A percentile compares a stretch with the other conserved stretches of the same genome.
Conservation (phyloP, 2,888 invertebrate genomes). For the Nomada ferruginata region DNA sequence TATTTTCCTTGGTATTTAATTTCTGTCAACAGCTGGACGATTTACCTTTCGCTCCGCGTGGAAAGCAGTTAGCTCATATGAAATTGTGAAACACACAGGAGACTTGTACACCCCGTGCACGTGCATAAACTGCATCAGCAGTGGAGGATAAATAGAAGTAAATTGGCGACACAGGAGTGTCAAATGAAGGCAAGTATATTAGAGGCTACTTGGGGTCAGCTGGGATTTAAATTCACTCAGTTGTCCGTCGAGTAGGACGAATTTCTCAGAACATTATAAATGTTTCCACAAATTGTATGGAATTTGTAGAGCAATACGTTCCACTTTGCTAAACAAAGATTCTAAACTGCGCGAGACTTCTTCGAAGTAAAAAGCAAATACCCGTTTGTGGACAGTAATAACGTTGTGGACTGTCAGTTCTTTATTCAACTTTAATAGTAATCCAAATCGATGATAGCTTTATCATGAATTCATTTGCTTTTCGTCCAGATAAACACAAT, state of each 20-base stretch:
- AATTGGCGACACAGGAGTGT: conserved; percentile 1
- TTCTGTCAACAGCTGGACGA: background rate
- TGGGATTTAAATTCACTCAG: background rate
- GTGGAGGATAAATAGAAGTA: background rate
- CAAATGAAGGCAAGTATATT: conserved; percentile 3
- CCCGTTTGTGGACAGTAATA: too few relatives aligned
- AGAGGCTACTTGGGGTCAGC: background rate
- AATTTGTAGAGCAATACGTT: background rate
- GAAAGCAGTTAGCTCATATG: background rate
- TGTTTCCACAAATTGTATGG: background rate
- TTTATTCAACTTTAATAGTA: too few relatives aligned
- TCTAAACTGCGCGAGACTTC: too few relatives aligned
- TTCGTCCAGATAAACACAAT: too few relatives aligned
- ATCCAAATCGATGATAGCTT: too few relatives aligned
- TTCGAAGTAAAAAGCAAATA: too few relatives aligned
- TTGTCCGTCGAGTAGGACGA: background rate
- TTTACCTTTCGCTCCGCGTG: background rate
- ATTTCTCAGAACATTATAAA: background rate
- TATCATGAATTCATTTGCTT: too few relatives aligned
- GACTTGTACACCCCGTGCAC: background rate
- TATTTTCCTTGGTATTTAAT: background rate
- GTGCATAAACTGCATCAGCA: conserved; percentile 7
- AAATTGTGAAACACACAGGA: background rate
- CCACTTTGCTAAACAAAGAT: too few relatives aligned
- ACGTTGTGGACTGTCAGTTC: too few relatives aligned